Percentiles rank a stretch among this genome's conserved stretches.
These are phyloP conservation scores for Rhipidura dahli DNA, from an alignment of 2,113 vertebrate genomes.

Conservation along the genomic window DNA sequence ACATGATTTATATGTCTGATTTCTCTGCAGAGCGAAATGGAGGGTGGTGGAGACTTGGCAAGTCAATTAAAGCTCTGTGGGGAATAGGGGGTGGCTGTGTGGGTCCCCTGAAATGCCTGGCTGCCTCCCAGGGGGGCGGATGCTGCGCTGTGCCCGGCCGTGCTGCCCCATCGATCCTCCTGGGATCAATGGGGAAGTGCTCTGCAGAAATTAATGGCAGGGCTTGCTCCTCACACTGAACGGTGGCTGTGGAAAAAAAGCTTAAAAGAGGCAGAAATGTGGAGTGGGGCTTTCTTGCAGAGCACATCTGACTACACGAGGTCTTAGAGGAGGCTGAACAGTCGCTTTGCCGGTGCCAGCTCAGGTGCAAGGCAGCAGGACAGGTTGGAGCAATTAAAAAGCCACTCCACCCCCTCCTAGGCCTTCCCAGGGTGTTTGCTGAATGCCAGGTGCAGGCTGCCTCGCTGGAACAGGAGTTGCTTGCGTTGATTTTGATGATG, in stretches of 20 bases:
- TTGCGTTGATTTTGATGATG: slow-evolving; percentile 24
- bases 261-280: rapidly evolving
- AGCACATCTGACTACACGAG: background rate
- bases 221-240: background rate
- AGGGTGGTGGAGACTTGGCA: background rate
- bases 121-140: background rate
- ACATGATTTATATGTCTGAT: background rate
- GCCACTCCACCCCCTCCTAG: background rate
- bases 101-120: background rate
- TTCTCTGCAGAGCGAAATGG: background rate
- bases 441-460: background rate
- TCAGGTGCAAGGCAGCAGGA: background rate
- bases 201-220: background rate
- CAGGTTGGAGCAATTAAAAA: background rate
- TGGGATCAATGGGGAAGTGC: background rate
- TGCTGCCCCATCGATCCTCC: background rate
- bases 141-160: background rate
- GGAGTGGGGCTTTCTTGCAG: background rate
- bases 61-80: background rate
- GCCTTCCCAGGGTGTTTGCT: background rate
- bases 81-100: background rate
- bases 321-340: background rate
- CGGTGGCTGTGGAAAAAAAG: background rate
- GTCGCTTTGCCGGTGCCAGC: background rate
- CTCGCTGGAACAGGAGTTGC: slow-evolving; percentile 16